phyloP scores from a whole-genome alignment of 1,140 invertebrate genomes.

The Cydia splendana region DNA sequence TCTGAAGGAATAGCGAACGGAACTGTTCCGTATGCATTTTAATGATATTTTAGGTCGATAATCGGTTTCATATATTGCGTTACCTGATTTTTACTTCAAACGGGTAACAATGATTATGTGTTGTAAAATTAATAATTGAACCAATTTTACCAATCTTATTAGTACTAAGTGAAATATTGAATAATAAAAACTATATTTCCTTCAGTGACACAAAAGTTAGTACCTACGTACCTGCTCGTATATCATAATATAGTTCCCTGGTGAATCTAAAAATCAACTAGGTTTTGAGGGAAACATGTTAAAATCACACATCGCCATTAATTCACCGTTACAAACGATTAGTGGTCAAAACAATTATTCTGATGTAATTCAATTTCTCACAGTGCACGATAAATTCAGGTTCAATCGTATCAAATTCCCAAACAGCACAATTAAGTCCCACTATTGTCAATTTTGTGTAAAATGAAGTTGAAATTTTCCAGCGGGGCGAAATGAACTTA shows the following conservation, averaged over 20 bases:
- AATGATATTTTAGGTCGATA: too few relatives aligned
- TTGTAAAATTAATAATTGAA: too few relatives aligned
- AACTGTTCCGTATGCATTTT: too few relatives aligned
- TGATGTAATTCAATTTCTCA: slow-evolving; percentile 7
- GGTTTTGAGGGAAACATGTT: background rate
- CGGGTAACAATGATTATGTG: too few relatives aligned
- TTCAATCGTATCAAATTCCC: slow-evolving; percentile 2
- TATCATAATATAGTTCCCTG: too few relatives aligned
- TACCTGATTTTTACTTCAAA: too few relatives aligned
- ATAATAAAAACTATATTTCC: too few relatives aligned
- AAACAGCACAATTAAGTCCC: slow-evolving; percentile 8
- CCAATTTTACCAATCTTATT: too few relatives aligned
- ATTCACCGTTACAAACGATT: background rate
- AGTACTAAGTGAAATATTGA: too few relatives aligned
- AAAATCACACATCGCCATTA: background rate
- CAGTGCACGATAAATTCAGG: background rate
- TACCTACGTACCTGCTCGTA: too few relatives aligned
- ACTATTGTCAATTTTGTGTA: slow-evolving; percentile 12
- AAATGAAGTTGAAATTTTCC: slow-evolving; percentile 26
- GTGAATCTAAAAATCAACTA: background rate
- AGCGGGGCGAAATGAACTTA: slow-evolving; percentile 36
- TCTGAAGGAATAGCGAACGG: background rate
- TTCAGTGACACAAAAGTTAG: too few relatives aligned
- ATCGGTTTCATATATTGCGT: too few relatives aligned
- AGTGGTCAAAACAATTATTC: slow-evolving; percentile 14